These are phyloP conservation scores for Drosophila melanica DNA, from an alignment of 1,140 invertebrate species.

Conservation along the genomic window DNA sequence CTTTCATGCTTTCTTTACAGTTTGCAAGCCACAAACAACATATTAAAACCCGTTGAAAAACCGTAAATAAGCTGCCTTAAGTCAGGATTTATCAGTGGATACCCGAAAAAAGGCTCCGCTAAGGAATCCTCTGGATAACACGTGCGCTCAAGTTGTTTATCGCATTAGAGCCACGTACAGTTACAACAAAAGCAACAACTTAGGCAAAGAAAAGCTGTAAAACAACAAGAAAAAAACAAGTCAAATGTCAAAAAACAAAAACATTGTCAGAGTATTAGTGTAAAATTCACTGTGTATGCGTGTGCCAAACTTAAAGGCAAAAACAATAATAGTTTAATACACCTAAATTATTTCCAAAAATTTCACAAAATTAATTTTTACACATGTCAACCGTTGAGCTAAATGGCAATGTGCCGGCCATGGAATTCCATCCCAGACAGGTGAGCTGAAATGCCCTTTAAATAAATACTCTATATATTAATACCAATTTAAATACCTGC, in stretches of 20 bases:
- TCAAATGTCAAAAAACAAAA: constrained; percentile 48
- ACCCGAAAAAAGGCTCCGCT: too few relatives aligned
- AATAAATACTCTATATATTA: too few relatives aligned
- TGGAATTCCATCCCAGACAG: constrained; percentile 71
- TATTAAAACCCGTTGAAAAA: constrained; percentile 28
- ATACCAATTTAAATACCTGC: too few relatives aligned
- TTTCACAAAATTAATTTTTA: constrained; percentile 1
- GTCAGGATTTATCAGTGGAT: too few relatives aligned
- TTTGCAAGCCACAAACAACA: too few relatives aligned
- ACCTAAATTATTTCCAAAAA: not conserved
- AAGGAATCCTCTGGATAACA: not conserved
- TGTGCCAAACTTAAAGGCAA: constrained; percentile 32
- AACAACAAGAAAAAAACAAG: constrained; percentile 2
- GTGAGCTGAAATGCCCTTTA: constrained; percentile 30
- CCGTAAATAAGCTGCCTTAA: constrained; percentile 48
- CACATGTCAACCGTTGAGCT: constrained; percentile 69
- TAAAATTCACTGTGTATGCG: constrained; percentile 10
- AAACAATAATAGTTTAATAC: constrained; percentile 17
- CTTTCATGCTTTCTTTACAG: not conserved
- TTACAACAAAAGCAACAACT: constrained; percentile 36
- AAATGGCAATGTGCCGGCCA: constrained; percentile 61
- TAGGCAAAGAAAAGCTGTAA: not conserved
- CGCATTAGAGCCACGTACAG: constrained; percentile 52
- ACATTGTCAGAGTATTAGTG: constrained; percentile 28
- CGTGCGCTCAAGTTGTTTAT: not conserved